A percentile compares a stretch with the other conserved stretches of the same genome.
These are phyloP conservation scores for Megalonaias nervosa DNA, from an alignment of 1,140 invertebrate genomes.

Conservation along the genomic window DNA sequence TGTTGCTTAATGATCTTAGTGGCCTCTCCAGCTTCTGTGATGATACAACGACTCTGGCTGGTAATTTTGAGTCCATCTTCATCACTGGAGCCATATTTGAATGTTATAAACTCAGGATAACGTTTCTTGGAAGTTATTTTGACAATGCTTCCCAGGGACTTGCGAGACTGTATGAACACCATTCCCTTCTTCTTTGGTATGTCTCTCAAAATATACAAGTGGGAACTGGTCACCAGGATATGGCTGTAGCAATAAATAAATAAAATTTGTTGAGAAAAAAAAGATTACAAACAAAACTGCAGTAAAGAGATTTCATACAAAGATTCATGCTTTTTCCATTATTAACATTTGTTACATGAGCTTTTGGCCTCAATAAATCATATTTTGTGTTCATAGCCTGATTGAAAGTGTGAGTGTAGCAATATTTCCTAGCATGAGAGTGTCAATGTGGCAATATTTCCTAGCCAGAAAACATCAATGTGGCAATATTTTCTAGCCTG, in stretches of 20 bases:
- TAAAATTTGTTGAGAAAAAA: not conserved
- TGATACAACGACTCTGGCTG: constrained; percentile 92
- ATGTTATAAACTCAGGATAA: constrained; percentile 95
- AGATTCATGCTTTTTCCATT: too few relatives aligned
- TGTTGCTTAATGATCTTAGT: constrained; percentile 86
- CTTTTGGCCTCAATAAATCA: too few relatives aligned
- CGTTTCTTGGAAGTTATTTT: constrained; percentile 97
- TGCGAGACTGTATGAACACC: constrained; percentile 87
- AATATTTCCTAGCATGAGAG: too few relatives aligned
- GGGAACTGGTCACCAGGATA: constrained; percentile 89
- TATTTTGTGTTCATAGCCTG: too few relatives aligned
- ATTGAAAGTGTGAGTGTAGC: too few relatives aligned
- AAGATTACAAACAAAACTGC: too few relatives aligned
- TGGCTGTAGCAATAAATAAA: constrained; percentile 75
- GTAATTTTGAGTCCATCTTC: constrained; percentile 76
- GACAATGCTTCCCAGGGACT: constrained; percentile 90
- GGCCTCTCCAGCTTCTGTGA: constrained; percentile 91
- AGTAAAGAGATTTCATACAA: too few relatives aligned
- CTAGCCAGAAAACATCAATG: too few relatives aligned
- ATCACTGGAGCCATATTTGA: constrained; percentile 90
- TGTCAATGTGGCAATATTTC: too few relatives aligned
- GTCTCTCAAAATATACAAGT: constrained; percentile 90
- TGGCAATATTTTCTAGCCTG: too few relatives aligned
- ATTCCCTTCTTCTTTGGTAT: constrained; percentile 81
- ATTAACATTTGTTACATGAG: too few relatives aligned